A percentile compares a stretch with the other conserved stretches of the same genome.
phyloP scores from a whole-genome alignment of 2,888 invertebrate genomes.

The Cheilosia urbana region DNA sequence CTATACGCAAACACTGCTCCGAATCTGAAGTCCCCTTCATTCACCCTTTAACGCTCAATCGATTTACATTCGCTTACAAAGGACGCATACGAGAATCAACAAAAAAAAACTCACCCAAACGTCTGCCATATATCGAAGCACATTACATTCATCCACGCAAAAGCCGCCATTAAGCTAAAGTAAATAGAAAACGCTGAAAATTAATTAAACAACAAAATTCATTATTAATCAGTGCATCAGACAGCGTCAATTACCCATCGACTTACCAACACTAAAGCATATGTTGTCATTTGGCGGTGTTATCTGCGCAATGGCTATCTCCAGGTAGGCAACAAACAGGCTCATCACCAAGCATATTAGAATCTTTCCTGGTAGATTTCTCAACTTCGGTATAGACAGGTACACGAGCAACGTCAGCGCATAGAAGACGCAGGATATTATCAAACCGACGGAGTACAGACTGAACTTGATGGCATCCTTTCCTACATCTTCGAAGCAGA shows the following conservation, averaged over 20 bases:
- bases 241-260: background rate
- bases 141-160: constrained; percentile 91
- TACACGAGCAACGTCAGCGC: constrained; percentile 88
- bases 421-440: constrained; percentile 88
- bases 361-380: constrained; percentile 90
- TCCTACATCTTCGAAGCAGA: constrained; percentile 82
- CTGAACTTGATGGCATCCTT: constrained; percentile 81
- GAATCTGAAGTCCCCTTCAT: background rate
- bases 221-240: background rate
- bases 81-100: background rate
- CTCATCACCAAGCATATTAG: constrained; percentile 89
- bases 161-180: constrained; percentile 89
- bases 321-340: constrained; percentile 87
- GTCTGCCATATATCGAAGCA: constrained; percentile 93
- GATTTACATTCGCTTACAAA: background rate
- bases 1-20: background rate
- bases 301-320: constrained; percentile 86
- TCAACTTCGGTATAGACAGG: constrained; percentile 86
- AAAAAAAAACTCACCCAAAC: constrained; percentile 87
- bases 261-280: constrained; percentile 86
- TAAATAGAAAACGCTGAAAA: constrained; percentile 87
- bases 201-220: constrained; percentile 59
- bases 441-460: constrained; percentile 83
- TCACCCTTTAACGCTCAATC: background rate
- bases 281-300: constrained; percentile 82